Evolutionary conservation across 2,888 invertebrate genomes (phyloP).

Genomic region (Nomada flava): DNA sequence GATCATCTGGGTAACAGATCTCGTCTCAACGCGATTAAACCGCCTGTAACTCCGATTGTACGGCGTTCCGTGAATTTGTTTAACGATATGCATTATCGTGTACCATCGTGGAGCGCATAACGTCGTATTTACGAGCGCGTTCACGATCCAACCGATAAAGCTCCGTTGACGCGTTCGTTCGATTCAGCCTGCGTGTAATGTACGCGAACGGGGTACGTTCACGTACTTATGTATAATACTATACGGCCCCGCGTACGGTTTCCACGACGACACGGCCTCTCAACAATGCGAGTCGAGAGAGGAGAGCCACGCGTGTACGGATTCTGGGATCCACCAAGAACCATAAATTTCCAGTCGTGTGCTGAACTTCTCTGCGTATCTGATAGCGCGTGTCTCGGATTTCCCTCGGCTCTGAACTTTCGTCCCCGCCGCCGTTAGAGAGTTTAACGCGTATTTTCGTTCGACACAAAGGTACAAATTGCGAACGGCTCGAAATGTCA

Average conservation of each 20-base stretch:
- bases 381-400: slow-evolving; percentile 63
- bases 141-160: slow-evolving; percentile 47
- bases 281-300: slow-evolving; percentile 32
- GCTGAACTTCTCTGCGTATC: slow-evolving; percentile 58
- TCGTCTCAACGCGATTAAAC: neutral
- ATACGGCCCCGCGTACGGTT: slow-evolving; percentile 3
- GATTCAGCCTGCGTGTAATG: slow-evolving; percentile 37
- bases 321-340: slow-evolving; percentile 23
- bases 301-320: slow-evolving; percentile 10
- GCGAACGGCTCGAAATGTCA: slow-evolving; percentile 53
- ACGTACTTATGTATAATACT: neutral
- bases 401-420: slow-evolving; percentile 64
- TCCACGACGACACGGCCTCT: slow-evolving; percentile 25
- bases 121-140: slow-evolving; percentile 45
- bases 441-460: slow-evolving; percentile 58
- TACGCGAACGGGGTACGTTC: slow-evolving; percentile 27
- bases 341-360: slow-evolving; percentile 49
- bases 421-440: slow-evolving; percentile 34
- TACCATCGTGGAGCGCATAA: slow-evolving; percentile 33
- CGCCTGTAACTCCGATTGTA: slow-evolving; percentile 16
- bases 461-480: slow-evolving; percentile 61
- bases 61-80: slow-evolving; percentile 51
- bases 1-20: neutral
- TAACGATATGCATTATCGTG: slow-evolving; percentile 55
- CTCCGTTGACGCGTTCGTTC: slow-evolving; percentile 56